phyloP scores from a whole-genome alignment of 2,113 vertebrate genomes.

The Phrynocephalus versicolor region DNA sequence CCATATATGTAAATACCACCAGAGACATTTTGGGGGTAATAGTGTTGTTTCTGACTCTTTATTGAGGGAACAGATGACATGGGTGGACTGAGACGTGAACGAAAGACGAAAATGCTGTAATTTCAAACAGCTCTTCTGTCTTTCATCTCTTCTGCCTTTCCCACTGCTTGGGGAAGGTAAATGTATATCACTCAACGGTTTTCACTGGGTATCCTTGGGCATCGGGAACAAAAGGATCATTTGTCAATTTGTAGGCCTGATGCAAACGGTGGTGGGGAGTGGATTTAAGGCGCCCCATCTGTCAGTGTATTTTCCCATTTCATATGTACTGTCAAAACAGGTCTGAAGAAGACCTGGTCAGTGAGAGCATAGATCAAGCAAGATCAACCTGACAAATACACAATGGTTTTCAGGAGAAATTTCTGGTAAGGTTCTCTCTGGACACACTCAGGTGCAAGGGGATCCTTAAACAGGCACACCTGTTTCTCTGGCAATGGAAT shows the following conservation, averaged over 20 bases:
- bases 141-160: too few relatives aligned
- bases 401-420: conserved; percentile 1
- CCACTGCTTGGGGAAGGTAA: conserved; percentile 23
- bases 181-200: conserved; percentile 55
- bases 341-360: conserved; percentile 50
- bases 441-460: neutral
- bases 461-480: conserved; percentile 51
- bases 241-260: conserved; percentile 64
- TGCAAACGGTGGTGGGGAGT: conserved; percentile 55
- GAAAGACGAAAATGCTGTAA: conserved; percentile 48
- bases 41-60: conserved; percentile 35
- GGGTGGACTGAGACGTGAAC: conserved; percentile 56
- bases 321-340: conserved; percentile 54
- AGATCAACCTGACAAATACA: conserved; percentile 25
- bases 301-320: conserved; percentile 61
- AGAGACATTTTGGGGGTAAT: conserved; percentile 20
- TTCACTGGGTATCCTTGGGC: conserved; percentile 60
- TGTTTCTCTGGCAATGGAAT: conserved; percentile 56
- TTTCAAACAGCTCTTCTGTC: conserved; percentile 45
- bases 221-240: conserved; percentile 63
- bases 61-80: conserved; percentile 52
- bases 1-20: conserved; percentile 11
- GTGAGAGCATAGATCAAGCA: conserved; percentile 29
- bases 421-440: neutral
- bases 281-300: conserved; percentile 52